Base-by-base conservation (phyloP, 2,888 invertebrate genomes). In the Coecobrya sp. region DNA sequence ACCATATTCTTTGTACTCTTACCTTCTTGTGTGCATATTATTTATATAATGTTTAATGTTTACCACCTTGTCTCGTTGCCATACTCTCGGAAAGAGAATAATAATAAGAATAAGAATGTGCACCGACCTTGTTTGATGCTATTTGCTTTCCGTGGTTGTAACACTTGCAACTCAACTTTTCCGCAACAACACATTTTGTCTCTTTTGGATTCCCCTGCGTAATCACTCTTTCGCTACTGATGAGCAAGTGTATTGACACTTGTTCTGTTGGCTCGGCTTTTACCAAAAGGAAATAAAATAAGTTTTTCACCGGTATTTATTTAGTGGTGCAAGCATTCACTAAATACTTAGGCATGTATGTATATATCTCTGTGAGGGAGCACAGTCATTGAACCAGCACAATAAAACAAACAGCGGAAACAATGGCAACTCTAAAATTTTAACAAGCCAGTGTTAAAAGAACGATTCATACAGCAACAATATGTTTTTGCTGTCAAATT, bases 281-380 rank as follows among this genome's bases (percentile, higher is more conserved):
- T 59, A 30, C 59, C 55, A 59, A n/a, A 55, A 79, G 55, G 36
- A 55, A 55, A 81, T 55, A 81, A 7, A 10, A n/a, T n/a, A n/a
- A n/a, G n/a, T n/a, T 81, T 81, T 25, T 16, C 36, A 25, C 25
- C 25, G 0, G 36, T 81, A 59, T 81, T 81, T 81, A 81, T 81
- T 81, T 81, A 81, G 81, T 13, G 27, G 55, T 36, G 30, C n/a
- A 81, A 30, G 55, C 55, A 55, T 81, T 76, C 76, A 42, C 73
- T 22, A 42, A 73, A 79, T 13, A 5, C 49, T 52, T 0, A 22
- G 5, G 22, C 45, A 49, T 45, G 8, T 70, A 36, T 27, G 19
- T 36, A 5, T 27, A 27, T 30, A 25, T 22, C 79, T 27, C 52
- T 8, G 16, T 55, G 30, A 30, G 55, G 30, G 30, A 30, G 55